Evolutionary conservation across 2,888 invertebrate genomes (phyloP).

Genomic region (Lottia scabra): DNA sequence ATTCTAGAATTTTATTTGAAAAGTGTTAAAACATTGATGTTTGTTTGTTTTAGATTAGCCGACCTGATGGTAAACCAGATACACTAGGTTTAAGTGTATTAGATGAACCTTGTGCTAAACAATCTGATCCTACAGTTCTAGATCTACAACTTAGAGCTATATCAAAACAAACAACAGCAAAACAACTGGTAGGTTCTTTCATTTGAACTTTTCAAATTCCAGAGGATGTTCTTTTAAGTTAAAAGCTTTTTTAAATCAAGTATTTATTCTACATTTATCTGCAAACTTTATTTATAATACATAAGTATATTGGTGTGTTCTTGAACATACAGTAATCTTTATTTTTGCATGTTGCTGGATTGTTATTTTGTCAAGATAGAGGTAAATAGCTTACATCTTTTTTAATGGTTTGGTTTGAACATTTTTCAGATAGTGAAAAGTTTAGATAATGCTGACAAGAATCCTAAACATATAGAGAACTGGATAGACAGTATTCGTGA

Average conservation of each 20-base stretch:
- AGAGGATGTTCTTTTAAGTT: too few relatives aligned
- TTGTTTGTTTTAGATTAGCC: slow-evolving; percentile 68
- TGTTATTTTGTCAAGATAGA: too few relatives aligned
- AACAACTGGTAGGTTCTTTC: slow-evolving; percentile 68
- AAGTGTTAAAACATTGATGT: too few relatives aligned
- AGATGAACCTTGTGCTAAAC: slow-evolving; percentile 95
- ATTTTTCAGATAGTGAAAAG: slow-evolving; percentile 76
- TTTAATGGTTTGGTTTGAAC: not conserved
- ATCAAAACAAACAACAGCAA: slow-evolving; percentile 79
- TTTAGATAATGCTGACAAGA: slow-evolving; percentile 82
- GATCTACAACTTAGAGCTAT: slow-evolving; percentile 87
- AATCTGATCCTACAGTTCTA: slow-evolving; percentile 81
- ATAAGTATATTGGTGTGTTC: too few relatives aligned
- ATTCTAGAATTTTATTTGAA: too few relatives aligned
- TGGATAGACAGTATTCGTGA: slow-evolving; percentile 97
- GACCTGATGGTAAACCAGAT: slow-evolving; percentile 79
- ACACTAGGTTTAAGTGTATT: slow-evolving; percentile 82
- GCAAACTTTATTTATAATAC: too few relatives aligned
- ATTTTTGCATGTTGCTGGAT: too few relatives aligned
- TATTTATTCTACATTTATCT: too few relatives aligned
- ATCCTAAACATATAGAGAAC: slow-evolving; percentile 90
- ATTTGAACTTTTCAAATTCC: too few relatives aligned
- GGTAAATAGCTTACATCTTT: too few relatives aligned
- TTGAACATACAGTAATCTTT: too few relatives aligned
- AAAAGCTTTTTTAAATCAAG: too few relatives aligned